Evolutionary conservation across 2,797 vertebrate species (phyloP), one percentile per base, ranked within the genome.

Genomic region (Loris lydekkerianus): DNA sequence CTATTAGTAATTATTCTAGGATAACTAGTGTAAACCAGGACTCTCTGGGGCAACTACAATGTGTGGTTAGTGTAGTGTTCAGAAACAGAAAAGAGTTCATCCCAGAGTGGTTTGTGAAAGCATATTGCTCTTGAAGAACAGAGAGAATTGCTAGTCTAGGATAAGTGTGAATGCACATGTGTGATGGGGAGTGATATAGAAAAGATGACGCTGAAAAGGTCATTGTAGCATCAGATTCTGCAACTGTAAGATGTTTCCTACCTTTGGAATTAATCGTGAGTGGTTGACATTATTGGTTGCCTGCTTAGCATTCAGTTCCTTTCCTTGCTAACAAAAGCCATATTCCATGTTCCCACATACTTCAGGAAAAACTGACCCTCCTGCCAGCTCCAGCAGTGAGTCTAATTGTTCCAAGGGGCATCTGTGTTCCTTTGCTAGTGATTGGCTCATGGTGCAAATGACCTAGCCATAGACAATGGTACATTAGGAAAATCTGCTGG

Each of bases 71-170:
- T 6, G 37, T 77, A 25, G 13, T 78, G 15, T 4, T 60, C 80
- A 93, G 46, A 88, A 89, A 72, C 23, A 88, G 43, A 60, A 60
- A 85, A 75, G 70, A 97, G 77, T 37, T 84, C 17, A 82, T 37
- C 81, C 17, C 4, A 72, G 5, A 84, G 9, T 92, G 3, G 13
- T 83, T 76, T 94, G 29, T 70, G 70, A 95, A 72, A 86, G 20
- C 31, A 70, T 7, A 4, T 7, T 37, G 4, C 15, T 93, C 95
- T 94, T 34, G 17, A 82, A 80, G 34, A 94, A 85, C 10, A 27
- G 31, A 84, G 21, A 65, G 21, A 31, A 56, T 83, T 53, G 34
- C 7, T 95, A 37, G 25, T 81, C 3, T 63, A 49, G 21, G 2
- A 25, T 8, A 27, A 20, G 5, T 67, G n/a, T 83, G 21, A 34